Evolutionary conservation across 2,797 vertebrate genomes (phyloP), one percentile per base, ranked within the genome.

Genomic region (Pseudochaenichthys georgianus): DNA sequence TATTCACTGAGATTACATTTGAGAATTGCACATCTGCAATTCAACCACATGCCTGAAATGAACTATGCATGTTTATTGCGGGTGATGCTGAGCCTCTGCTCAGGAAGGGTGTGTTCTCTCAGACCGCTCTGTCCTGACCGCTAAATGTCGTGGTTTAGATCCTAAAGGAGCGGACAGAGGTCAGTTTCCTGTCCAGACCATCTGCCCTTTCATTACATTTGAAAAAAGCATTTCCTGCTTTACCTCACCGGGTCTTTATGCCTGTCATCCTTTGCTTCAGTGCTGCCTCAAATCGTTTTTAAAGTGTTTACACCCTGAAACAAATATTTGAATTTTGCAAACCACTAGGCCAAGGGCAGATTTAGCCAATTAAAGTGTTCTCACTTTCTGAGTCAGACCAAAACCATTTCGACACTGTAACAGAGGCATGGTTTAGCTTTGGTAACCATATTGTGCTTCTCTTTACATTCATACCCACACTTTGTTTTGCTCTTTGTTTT

Each of bases 31-130:
- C 21, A 70, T 82, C 53, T 81, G 63, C 41, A 15, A 12, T 54
- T 63, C 46, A 57, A 54, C 67, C 57, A 13, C 15, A 43, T 11
- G 43, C 21, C 34, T 64, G 54, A 81, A 60, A 70, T 45, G 62
- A 81, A 68, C 64, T 66, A 17, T 70, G 48, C 23, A 58, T 62
- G 73, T 78, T 62, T 61, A 66, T 53, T 70, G 75, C 75, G 86
- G 81, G 34, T 72, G 80, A 90, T 70, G 74, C 53, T 57, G 31
- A 62, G 88, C 70, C 84, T 71, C 74, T 53, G 74, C 71, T 69
- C 87, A 91, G 89, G 92, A 93, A 92, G 92, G 93, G 92, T 71
- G 93, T 85, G 87, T 80, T 34, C 82, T 61, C 66, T 82, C 80
- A 68, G 80, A 73, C 86, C 77, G 52, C 69, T 74, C 64, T 12